Evolutionary conservation across 2,113 vertebrate genomes (phyloP), one percentile per base, ranked within the genome.

Genomic region (Austrofundulus limnaeus): DNA sequence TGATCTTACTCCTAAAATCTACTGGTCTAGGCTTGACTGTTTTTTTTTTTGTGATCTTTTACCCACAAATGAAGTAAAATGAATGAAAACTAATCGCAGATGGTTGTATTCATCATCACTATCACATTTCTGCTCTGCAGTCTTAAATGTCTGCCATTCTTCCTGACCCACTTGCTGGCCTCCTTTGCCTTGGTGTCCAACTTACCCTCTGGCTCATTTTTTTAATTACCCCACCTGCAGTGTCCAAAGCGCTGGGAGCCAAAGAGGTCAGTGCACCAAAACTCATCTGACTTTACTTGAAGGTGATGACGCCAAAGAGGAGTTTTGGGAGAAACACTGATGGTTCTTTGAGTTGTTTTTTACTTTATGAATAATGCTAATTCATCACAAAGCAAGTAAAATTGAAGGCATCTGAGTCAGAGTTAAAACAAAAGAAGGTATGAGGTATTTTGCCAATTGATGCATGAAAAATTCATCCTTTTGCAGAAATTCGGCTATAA

Each of bases 201-300:
- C 19, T 38, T 53, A 43, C 52, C 60, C 49, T 57, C 14, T 28
- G 53, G 57, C 78, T 84, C 46, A 24, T 87, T 88, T 75, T 85
- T 85, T 81, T 66, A 71, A 88, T 86, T 90, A 88, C 76, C 77
- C 65, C 80, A 86, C 67, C 67, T 87, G 81, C 67, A 64, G 0
- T 52, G 58, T 84, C 84, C 66, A 75, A 77, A 80, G 47, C 66
- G 39, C 34, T 24, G 50, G 61, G 43, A 70, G 62, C 64, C 67
- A 78, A 72, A 85, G 65, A 16, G 42, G 72, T 54, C 42, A 39
- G 5, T 19, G 39, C 42, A 69, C 65, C 51, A 42, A 38, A 57
- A 60, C 68, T 91, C 87, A 89, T 90, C 88, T 91, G 91, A 68
- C 80, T 83, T 87, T 87, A 85, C 81, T 90, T 91, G 89, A 87